Evolutionary conservation across 2,888 invertebrate species (phyloP), one percentile per base, ranked within the genome.

Genomic region (Perizoma affinitatum): DNA sequence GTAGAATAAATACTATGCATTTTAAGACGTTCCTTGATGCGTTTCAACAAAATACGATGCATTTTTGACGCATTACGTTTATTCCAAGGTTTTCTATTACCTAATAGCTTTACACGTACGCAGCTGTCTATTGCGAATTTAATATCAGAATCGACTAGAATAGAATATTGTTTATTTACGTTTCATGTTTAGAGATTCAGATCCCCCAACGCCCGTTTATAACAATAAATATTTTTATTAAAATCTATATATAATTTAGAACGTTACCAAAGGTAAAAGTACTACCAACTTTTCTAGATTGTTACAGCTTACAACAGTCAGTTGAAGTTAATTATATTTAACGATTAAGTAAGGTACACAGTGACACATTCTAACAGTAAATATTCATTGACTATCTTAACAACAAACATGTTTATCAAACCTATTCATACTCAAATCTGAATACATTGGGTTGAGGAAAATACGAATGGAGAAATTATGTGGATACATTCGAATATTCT

Each of bases 121-220:
- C 38, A 45, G 42, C 6, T 11, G 40, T 49, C 8, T 46, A 35
- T 45, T 42, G 35, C 45, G 41, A 44, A 54, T 45, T 61, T 48
- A 65, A 68, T 66, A 67, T 66, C 64, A 58, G 51, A 67, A 67
- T 61, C 66, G 74, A 75, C 78, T 76, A 76, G 78, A 74, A 70
- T 68, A 69, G 52, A 64, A 62, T 48, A 63, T 38, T 69, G 63
- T 65, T 68, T 60, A 61, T 59, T 64, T 67, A 68, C 58, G 54
- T 58, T 71, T 69, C 63, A 58, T 63, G 38, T 58, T 66, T 59
- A 63, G 73, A 79, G 79, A 79, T 79, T 75, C 63, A 45, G 42
- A 64, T 66, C 70, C 69, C 55, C 68, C 67, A 65, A 62, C 49
- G 56, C 57, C 51, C 46, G 57, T 58, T 65, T 50, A 60, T 62